Base-by-base conservation (phyloP, 2,797 vertebrate species). In the Eospalax fontanierii region DNA sequence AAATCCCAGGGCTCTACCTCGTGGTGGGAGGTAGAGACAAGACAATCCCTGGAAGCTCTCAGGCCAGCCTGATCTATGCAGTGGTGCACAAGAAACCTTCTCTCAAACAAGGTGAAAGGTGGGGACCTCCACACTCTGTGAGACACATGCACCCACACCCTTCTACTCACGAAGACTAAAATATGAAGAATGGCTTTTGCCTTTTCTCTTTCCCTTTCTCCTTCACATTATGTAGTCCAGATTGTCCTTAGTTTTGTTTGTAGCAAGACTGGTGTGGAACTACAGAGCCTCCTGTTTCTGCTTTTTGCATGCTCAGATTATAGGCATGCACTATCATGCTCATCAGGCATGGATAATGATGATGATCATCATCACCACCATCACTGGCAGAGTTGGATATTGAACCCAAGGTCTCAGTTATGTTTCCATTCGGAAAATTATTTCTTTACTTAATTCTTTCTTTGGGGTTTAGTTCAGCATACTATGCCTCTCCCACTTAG, bases 381-480 rank as follows among this genome's bases (percentile, higher is more conserved):
- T 22, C 22, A 35, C 0, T 38, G 50, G 35, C n/a, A 71, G 46
- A 70, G 33, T 33, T 38, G 16, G 33, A 57, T 33, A 68, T 33
- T 50, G 33, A 46, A 46, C 40, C 33, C 4, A n/a, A n/a, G 28
- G 40, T 16, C 30, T 22, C 81, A 24, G 35, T 24, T 54, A 30
- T 38, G 6, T 70, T n/a, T 71, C n/a, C 14, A 35, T 43, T 19
- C 28, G 11, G 78, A 87, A 43, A 94, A 87, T 87, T 22, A 66
- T 33, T 87, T 88, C 50, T 81, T 75, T 30, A 89, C 4, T 35
- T 57, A 78, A 91, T 79, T 16, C n/a, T 87, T 86, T 80, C 35
- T 86, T 73, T 79, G 75, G 24, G 61, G 24, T 95, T 94, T 33
- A 78, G 63, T 54, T 88, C 50, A 93, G 94, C 9, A 73, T 40